Base-by-base conservation (phyloP, 2,113 vertebrate genomes). In the Ahaetulla prasina region DNA sequence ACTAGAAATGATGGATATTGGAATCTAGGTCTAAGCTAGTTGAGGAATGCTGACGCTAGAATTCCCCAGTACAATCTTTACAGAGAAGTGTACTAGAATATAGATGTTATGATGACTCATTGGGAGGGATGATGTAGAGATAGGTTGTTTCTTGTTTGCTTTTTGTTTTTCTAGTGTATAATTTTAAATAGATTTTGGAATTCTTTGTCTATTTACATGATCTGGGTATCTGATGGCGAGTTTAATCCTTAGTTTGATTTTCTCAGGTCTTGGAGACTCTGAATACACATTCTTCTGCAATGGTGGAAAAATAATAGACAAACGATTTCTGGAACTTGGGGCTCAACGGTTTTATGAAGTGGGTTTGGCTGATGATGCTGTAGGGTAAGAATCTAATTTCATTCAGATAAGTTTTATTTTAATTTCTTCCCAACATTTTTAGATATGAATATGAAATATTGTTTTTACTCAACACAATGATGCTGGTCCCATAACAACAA, bases 261-360 rank as follows among this genome's bases (percentile, higher is more conserved):
- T 92, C 1, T 45, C 74, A 99, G 99, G 98, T 95, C 98, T 99
- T 94, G 99, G 99, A 92, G 98, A 99, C 95, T 99, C 99, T 30
- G 99, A 99, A 91, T 99, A 99, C 96, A 97, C 97, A 0, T 98
- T 98, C 96, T 99, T 99, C 95, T 99, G 99, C 96, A 99, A 99
- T n/a, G 98, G 99, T n/a, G 99, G 99, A n/a, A 99, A 98, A 96
- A 97, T 98, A 25, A 98, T 99, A 92, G 99, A 99, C 89, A 93
- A 89, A 52, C 97, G 97, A 50, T 97, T 99, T 47, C 98, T 98
- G 88, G 98, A 99, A 95, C 98, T 99, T 1, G 98, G 99, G 90
- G 99, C 98, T 57, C 98, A 95, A 88, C 98, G 94, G 91, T 99
- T 99, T 96, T 99, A 98, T 84, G 95, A 96, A 47, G 98, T 99